phyloP scores from a whole-genome alignment of 2,888 invertebrate genomes.

The Notodonta ziczac region DNA sequence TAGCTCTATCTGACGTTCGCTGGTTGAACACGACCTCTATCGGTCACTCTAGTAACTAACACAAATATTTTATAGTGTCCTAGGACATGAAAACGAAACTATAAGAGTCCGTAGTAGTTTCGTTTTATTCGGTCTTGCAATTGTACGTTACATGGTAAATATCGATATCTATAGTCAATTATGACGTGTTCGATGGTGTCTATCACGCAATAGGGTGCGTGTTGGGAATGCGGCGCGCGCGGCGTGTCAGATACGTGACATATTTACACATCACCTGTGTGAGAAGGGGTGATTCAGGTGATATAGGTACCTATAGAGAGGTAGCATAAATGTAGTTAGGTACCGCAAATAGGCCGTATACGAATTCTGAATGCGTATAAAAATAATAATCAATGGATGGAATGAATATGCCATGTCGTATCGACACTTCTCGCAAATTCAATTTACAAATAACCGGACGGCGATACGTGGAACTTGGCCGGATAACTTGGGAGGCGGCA shows the following conservation, averaged over 20 bases:
- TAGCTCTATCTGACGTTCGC: no score
- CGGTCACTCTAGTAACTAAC: no score
- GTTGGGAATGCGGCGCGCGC: slow-evolving; percentile 30
- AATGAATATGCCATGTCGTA: neutral
- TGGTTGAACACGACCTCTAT: neutral
- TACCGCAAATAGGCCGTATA: neutral
- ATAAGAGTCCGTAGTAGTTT: no score
- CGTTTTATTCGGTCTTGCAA: no score
- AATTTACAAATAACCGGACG: slow-evolving; percentile 48
- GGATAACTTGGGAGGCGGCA: slow-evolving; percentile 47
- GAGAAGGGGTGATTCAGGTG: slow-evolving; percentile 16
- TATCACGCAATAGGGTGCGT: slow-evolving; percentile 29
- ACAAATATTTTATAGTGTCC: no score
- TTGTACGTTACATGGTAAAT: neutral
- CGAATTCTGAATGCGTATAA: no score
- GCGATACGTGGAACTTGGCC: slow-evolving; percentile 41
- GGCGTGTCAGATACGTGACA: slow-evolving; percentile 36
- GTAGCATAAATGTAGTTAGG: neutral
- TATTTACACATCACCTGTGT: slow-evolving; percentile 49
- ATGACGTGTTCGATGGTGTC: slow-evolving; percentile 23
- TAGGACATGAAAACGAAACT: no score
- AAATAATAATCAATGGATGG: no score
- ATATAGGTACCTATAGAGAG: neutral
- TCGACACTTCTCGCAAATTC: slow-evolving; percentile 27
- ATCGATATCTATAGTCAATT: slow-evolving; percentile 16